A percentile compares a stretch with the other conserved stretches of the same genome.
These are phyloP conservation scores for Ceraclea dissimilis DNA, from an alignment of 2,888 invertebrate genomes.

Conservation along the genomic window DNA sequence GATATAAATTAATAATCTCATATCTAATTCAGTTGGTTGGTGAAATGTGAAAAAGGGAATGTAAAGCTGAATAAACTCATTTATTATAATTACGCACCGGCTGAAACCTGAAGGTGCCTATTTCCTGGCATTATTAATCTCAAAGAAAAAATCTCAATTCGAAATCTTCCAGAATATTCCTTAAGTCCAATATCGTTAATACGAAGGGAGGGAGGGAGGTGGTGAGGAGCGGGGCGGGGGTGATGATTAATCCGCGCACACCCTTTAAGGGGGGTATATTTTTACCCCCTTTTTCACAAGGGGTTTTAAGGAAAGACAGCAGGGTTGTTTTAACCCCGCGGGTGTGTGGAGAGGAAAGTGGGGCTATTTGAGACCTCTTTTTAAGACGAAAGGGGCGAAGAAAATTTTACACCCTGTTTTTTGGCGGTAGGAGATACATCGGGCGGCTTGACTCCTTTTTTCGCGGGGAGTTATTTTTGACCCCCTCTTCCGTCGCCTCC, in stretches of 20 bases:
- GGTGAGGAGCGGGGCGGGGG: slow-evolving; percentile 17
- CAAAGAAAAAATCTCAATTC: slow-evolving; percentile 26
- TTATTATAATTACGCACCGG: slow-evolving; percentile 26
- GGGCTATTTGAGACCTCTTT: slow-evolving; percentile 25
- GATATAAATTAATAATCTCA: slow-evolving; percentile 13
- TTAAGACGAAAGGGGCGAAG: slow-evolving; percentile 21
- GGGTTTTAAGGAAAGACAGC: slow-evolving; percentile 20
- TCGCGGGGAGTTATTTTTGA: slow-evolving; percentile 19
- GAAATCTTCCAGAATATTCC: slow-evolving; percentile 26
- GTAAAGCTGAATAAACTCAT: slow-evolving; percentile 24
- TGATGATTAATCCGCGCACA: slow-evolving; percentile 27
- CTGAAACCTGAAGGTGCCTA: slow-evolving; percentile 25
- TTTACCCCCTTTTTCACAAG: slow-evolving; percentile 26
- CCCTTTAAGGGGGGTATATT: slow-evolving; percentile 25
- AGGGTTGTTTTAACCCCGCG: slow-evolving; percentile 22
- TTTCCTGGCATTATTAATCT: slow-evolving; percentile 26
- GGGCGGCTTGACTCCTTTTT: slow-evolving; percentile 16
- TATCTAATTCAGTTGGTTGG: slow-evolving; percentile 15
- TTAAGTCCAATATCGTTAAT: slow-evolving; percentile 27
- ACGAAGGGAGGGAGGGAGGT: slow-evolving; percentile 18
- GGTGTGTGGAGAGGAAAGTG: slow-evolving; percentile 11
- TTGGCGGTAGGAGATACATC: slow-evolving; percentile 17
- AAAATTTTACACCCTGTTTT: slow-evolving; percentile 24
- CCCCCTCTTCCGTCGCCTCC: slow-evolving; percentile 23
- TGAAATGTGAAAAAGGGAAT: slow-evolving; percentile 21